Percentiles rank a stretch among this genome's conserved stretches.
Conservation (phyloP, 2,888 invertebrate genomes). For the Blastobasis adustella region DNA sequence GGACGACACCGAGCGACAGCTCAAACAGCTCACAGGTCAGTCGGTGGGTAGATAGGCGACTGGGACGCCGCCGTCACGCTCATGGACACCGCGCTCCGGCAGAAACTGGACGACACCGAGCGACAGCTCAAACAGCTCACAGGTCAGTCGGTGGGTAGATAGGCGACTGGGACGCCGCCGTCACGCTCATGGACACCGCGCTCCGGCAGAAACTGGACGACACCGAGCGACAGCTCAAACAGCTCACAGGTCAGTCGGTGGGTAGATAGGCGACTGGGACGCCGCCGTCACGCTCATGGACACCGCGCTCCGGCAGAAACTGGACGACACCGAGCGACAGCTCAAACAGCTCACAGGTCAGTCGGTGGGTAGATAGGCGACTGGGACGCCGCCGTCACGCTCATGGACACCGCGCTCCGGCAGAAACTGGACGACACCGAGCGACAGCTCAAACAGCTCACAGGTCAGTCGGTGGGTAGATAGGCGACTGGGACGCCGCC, state of each 20-base stretch:
- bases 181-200: constrained; percentile 90
- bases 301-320: constrained; percentile 83
- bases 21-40: constrained; percentile 42
- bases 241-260: not conserved
- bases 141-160: too few relatives aligned
- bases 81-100: constrained; percentile 87
- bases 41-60: constrained; percentile 32
- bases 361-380: too few relatives aligned
- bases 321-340: constrained; percentile 79
- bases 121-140: constrained; percentile 61
- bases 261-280: constrained; percentile 92
- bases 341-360: constrained; percentile 46
- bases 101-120: constrained; percentile 82
- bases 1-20: constrained; percentile 76
- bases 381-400: constrained; percentile 95
- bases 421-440: constrained; percentile 83
- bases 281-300: constrained; percentile 93
- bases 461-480: too few relatives aligned
- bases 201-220: constrained; percentile 82
- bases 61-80: constrained; percentile 97
- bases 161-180: constrained; percentile 90
- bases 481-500: constrained; percentile 91
- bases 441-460: constrained; percentile 61
- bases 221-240: constrained; percentile 78
- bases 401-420: constrained; percentile 88